These are phyloP conservation scores for Daboia siamensis DNA, from an alignment of 2,113 vertebrate genomes.

Conservation along the genomic window DNA sequence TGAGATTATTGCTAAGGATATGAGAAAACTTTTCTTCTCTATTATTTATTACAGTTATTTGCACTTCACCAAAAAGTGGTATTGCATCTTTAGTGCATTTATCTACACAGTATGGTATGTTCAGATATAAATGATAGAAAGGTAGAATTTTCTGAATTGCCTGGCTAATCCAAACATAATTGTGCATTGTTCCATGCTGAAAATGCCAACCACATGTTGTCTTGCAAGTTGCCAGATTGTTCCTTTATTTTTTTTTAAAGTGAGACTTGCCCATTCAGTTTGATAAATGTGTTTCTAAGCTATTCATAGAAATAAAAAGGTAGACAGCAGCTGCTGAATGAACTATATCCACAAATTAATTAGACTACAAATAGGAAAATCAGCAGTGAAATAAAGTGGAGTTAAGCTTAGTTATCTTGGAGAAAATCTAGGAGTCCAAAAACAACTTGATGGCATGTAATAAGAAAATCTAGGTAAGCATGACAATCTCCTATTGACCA, in stretches of 20 bases:
- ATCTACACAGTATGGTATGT: not conserved
- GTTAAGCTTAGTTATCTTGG: not conserved
- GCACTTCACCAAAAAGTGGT: not conserved
- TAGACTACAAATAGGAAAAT: not conserved
- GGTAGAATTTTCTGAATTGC: not conserved
- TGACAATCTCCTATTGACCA: not conserved
- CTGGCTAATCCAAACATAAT: not conserved
- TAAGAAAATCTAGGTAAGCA: not conserved
- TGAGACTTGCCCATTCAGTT: not conserved
- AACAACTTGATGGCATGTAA: not conserved
- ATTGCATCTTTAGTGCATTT: not conserved
- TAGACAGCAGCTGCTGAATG: not conserved
- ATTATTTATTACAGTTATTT: not conserved
- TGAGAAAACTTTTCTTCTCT: not conserved
- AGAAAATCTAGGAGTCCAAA: not conserved
- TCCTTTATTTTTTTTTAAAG: not conserved
- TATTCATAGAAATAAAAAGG: not conserved
- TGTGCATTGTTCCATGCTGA: not conserved
- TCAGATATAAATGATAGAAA: not conserved
- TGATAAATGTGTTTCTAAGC: not conserved
- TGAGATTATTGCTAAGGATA: not conserved
- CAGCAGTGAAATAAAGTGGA: not conserved
- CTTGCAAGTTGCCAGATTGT: not conserved
- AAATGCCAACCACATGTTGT: not conserved
- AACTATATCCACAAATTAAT: not conserved